These are phyloP conservation scores for Montipora cactus DNA, from an alignment of 64 coral and sea anemone genomes.

Conservation along the genomic window DNA sequence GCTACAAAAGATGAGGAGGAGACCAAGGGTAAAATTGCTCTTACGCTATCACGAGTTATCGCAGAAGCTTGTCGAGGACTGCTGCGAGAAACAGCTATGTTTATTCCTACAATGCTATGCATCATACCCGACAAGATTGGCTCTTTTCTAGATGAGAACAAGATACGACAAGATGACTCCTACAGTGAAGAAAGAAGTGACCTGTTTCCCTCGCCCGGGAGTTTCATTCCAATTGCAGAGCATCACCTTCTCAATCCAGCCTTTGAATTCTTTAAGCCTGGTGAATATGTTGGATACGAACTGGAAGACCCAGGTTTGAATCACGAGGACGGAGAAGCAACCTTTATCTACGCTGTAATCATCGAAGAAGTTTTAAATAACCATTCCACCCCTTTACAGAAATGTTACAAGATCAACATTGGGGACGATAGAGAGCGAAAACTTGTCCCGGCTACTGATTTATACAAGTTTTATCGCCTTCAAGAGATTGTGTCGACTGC, in stretches of 20 bases:
- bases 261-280: slow-evolving; percentile 62
- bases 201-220: slow-evolving; percentile 60
- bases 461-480: slow-evolving; percentile 83
- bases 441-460: slow-evolving; percentile 43
- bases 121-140: slow-evolving; percentile 21
- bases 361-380: slow-evolving; percentile 61
- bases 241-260: slow-evolving; percentile 73
- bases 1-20: not conserved
- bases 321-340: slow-evolving; percentile 52
- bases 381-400: not conserved
- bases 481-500: not conserved
- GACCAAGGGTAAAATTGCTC: slow-evolving; percentile 17
- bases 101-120: slow-evolving; percentile 59
- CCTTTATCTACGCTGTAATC: slow-evolving; percentile 83
- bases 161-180: slow-evolving; percentile 65
- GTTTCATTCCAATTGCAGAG: slow-evolving; percentile 61
- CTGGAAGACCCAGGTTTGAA: slow-evolving; percentile 81
- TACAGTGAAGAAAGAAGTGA: not conserved
- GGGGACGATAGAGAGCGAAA: slow-evolving; percentile 52
- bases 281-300: slow-evolving; percentile 88
- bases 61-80: slow-evolving; percentile 28
- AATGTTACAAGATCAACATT: slow-evolving; percentile 81
- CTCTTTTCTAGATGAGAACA: slow-evolving; percentile 39
- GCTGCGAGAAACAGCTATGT: slow-evolving; percentile 37
- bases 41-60: slow-evolving; percentile 57